Evolutionary conservation across 2,797 vertebrate genomes (phyloP).

Genomic region (Oceanodroma leucorhoa): DNA sequence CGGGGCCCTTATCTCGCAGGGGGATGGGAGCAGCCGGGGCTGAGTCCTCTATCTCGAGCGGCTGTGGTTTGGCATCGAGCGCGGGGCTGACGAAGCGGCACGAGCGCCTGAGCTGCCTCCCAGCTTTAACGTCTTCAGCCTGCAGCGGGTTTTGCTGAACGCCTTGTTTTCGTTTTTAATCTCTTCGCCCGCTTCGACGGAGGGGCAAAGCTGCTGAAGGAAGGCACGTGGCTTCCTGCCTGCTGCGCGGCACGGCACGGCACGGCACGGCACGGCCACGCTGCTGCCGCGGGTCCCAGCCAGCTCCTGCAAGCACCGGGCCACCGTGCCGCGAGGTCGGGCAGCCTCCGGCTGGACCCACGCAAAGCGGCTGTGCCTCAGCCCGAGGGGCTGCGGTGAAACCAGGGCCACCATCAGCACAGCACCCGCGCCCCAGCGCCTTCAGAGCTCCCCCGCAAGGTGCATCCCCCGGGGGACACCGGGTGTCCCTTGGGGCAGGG

Average conservation of each 20-base stretch:
- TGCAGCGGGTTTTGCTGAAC: background rate
- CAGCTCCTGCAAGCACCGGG: fast-evolving
- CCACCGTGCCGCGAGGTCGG: background rate
- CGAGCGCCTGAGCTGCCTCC: background rate
- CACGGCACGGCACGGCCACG: background rate
- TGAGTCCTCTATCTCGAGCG: background rate
- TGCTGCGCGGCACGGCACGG: background rate
- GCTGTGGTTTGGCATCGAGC: slow-evolving; percentile 45
- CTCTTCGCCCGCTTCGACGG: background rate
- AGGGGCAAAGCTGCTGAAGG: background rate
- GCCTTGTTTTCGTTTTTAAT: background rate
- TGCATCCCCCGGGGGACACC: fast-evolving
- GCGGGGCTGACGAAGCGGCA: background rate
- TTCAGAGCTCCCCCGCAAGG: background rate
- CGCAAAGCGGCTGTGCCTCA: fast-evolving
- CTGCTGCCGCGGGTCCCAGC: background rate
- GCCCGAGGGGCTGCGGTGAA: fast-evolving
- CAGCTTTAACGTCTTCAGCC: background rate
- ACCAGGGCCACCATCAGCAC: fast-evolving
- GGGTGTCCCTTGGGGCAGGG: background rate
- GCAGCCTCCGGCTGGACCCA: background rate
- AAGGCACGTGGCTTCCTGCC: background rate
- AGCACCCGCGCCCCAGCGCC: background rate
- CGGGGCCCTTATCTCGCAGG: background rate
- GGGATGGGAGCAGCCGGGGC: slow-evolving; percentile 32